A percentile compares a stretch with the other conserved stretches of the same genome.
Evolutionary conservation across 2,888 invertebrate species (phyloP).

Genomic region (Netelia fuscicornis): DNA sequence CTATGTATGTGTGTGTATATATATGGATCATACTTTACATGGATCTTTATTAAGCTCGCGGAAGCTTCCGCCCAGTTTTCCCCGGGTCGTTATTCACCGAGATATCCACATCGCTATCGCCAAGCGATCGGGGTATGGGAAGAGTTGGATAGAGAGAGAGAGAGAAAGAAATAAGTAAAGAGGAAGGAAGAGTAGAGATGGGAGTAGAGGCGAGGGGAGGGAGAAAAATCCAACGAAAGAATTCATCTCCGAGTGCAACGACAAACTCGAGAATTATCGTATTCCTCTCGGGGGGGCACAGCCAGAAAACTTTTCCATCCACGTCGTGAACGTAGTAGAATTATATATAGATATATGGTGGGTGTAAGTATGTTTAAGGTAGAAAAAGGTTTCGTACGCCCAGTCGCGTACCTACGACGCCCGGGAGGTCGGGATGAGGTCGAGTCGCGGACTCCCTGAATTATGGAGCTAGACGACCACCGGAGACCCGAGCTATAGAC

Average conservation of each 20-base stretch:
- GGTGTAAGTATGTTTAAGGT: slow-evolving; percentile 20
- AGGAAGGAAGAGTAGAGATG: slow-evolving; percentile 40
- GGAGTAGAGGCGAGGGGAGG: neutral
- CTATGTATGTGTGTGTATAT: neutral
- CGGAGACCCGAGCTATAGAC: too few relatives aligned
- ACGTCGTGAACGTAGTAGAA: slow-evolving; percentile 18
- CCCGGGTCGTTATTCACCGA: slow-evolving; percentile 54
- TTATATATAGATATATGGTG: slow-evolving; percentile 20
- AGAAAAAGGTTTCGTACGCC: slow-evolving; percentile 46
- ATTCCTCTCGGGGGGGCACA: slow-evolving; percentile 19
- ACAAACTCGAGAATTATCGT: slow-evolving; percentile 66
- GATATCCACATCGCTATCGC: slow-evolving; percentile 40
- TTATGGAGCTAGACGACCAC: slow-evolving; percentile 59
- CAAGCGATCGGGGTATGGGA: slow-evolving; percentile 63
- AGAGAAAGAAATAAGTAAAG: slow-evolving; percentile 12
- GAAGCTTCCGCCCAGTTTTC: slow-evolving; percentile 46
- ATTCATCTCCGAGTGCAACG: slow-evolving; percentile 54
- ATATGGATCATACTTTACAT: neutral
- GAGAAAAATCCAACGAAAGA: slow-evolving; percentile 33
- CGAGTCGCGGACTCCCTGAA: slow-evolving; percentile 64
- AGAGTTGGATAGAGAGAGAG: slow-evolving; percentile 9
- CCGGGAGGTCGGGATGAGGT: slow-evolving; percentile 57
- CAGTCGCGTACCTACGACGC: slow-evolving; percentile 31
- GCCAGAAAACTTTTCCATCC: slow-evolving; percentile 62
- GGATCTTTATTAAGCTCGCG: slow-evolving; percentile 65